phyloP scores from a whole-genome alignment of 2,888 invertebrate genomes.

The Cheilosia scutellata region DNA sequence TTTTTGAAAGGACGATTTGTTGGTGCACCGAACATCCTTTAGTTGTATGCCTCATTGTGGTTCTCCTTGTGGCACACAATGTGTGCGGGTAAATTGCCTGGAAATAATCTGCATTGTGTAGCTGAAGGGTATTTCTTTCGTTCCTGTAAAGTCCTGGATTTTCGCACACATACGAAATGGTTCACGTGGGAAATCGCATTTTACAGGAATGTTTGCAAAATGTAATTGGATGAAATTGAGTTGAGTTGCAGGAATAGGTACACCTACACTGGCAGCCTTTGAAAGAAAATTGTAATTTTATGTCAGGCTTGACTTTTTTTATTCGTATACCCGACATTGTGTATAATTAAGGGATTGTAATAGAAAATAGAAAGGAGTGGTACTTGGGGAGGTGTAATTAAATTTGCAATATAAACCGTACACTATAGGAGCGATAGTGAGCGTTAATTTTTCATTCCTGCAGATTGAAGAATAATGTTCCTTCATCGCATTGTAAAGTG shows the following conservation, averaged over 20 bases:
- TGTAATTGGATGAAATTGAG: conserved; percentile 72
- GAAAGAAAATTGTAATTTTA: conserved; percentile 54
- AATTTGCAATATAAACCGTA: too few species aligned
- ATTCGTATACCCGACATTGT: background rate
- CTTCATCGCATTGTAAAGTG: too few species aligned
- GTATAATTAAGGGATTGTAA: conserved; percentile 22
- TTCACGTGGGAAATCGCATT: conserved; percentile 71
- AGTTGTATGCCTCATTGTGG: conserved; percentile 60
- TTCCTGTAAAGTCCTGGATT: conserved; percentile 35
- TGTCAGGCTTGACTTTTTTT: conserved; percentile 13
- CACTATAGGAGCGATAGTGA: too few species aligned
- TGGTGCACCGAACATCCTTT: conserved; percentile 22
- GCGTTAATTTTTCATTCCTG: too few species aligned
- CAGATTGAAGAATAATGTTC: too few species aligned
- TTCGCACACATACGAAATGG: conserved; percentile 26
- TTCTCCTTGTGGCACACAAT: conserved; percentile 57
- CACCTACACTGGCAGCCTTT: conserved; percentile 29
- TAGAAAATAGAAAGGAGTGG: background rate
- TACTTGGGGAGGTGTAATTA: too few species aligned
- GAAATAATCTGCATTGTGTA: conserved; percentile 74
- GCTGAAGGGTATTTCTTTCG: conserved; percentile 39
- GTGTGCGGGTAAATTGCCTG: conserved; percentile 71
- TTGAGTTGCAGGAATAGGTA: conserved; percentile 56
- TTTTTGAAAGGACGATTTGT: background rate
- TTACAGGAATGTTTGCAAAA: conserved; percentile 72